Evolutionary conservation across 2,113 vertebrate genomes (phyloP).

Genomic region (Tachysurus vachellii): DNA sequence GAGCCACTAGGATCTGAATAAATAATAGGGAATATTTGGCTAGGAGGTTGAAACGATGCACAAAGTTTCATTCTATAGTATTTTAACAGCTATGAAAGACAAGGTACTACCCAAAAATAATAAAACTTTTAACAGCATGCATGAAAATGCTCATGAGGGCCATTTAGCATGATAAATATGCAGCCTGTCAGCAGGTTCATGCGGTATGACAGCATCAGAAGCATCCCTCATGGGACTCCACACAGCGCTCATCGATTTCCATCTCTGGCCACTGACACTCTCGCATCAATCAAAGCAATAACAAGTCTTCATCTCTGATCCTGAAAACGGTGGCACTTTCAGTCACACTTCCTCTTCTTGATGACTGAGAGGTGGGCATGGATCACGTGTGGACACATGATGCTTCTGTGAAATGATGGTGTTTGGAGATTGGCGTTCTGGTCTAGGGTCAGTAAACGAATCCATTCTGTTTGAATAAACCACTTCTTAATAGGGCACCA

Average conservation of each 20-base stretch:
- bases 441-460: not conserved
- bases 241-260: slow-evolving; percentile 70
- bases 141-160: too few species aligned
- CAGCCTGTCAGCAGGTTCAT: slow-evolving; percentile 61
- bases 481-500: not conserved
- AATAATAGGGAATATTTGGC: not conserved
- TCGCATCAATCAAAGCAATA: slow-evolving; percentile 74
- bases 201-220: slow-evolving; percentile 56
- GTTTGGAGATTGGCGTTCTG: not conserved
- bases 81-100: not conserved
- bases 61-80: not conserved
- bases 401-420: not conserved
- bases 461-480: not conserved
- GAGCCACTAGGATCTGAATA: not conserved
- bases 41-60: not conserved
- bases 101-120: not conserved
- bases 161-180: slow-evolving; percentile 61
- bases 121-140: not conserved
- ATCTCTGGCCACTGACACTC: slow-evolving; percentile 65
- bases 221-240: slow-evolving; percentile 65
- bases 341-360: slow-evolving; percentile 14
- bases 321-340: slow-evolving; percentile 64
- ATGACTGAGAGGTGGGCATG: not conserved
- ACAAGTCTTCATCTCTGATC: slow-evolving; percentile 77
- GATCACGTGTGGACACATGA: not conserved